Percentiles rank a stretch among this genome's conserved stretches.
Conservation (phyloP, 2,888 invertebrate genomes). For the Graphium colonna region DNA sequence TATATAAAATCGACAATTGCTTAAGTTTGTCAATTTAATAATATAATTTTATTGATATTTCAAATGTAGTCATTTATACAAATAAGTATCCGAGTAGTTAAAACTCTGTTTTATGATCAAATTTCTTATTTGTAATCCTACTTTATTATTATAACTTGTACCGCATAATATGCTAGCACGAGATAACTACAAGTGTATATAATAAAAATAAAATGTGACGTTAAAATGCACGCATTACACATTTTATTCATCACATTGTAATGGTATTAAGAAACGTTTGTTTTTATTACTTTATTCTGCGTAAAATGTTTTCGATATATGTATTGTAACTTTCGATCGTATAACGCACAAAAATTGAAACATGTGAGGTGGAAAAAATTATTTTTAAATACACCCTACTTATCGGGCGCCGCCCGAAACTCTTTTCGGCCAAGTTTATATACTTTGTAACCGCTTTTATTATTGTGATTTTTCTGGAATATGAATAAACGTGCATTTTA, state of each 20-base stretch:
- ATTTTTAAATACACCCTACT: not conserved
- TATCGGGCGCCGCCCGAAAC: not conserved
- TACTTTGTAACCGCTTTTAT: slow-evolving; percentile 58
- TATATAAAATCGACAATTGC: slow-evolving; percentile 32
- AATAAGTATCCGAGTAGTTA: slow-evolving; percentile 66
- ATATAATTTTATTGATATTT: slow-evolving; percentile 37
- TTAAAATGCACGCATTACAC: slow-evolving; percentile 11
- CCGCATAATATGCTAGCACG: slow-evolving; percentile 38
- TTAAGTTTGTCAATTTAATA: slow-evolving; percentile 30
- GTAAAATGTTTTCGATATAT: not conserved
- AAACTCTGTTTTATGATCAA: slow-evolving; percentile 57
- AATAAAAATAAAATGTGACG: slow-evolving; percentile 22
- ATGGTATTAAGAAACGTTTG: not conserved
- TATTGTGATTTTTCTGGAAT: slow-evolving; percentile 60
- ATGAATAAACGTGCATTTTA: slow-evolving; percentile 64
- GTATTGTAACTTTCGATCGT: slow-evolving; percentile 15
- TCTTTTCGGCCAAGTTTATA: slow-evolving; percentile 22
- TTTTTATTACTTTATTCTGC: not conserved
- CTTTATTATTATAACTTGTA: slow-evolving; percentile 31
- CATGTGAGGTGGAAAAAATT: slow-evolving; percentile 26
- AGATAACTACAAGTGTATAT: slow-evolving; percentile 33
- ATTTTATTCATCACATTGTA: not conserved
- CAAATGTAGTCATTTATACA: slow-evolving; percentile 66
- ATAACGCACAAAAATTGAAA: slow-evolving; percentile 45
- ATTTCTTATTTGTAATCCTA: slow-evolving; percentile 57